These are phyloP conservation scores for Dexiosoma caninum DNA, from an alignment of 2,888 invertebrate genomes.

Conservation along the genomic window DNA sequence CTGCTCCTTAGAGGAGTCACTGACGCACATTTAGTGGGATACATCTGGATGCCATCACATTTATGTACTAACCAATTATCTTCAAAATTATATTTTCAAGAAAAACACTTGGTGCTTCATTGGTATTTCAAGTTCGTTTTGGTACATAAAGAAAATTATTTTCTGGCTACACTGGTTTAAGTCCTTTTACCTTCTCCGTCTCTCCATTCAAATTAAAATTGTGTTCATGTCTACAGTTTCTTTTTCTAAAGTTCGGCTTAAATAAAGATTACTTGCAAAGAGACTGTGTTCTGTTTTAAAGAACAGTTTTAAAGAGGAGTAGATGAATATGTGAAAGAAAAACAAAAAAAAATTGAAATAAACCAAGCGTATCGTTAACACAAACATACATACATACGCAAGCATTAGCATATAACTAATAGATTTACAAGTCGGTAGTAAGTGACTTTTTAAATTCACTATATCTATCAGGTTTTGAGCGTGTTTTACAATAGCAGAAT, in stretches of 20 bases:
- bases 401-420: constrained; percentile 25
- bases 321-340: no score
- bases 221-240: not conserved
- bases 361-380: constrained; percentile 49
- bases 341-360: constrained; percentile 32
- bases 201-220: not conserved
- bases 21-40: no score
- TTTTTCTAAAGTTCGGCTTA: constrained; percentile 20
- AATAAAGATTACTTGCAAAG: constrained; percentile 28
- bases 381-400: not conserved
- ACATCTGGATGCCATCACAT: no score
- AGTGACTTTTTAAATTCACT: no score
- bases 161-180: not conserved
- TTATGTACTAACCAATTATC: no score
- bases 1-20: no score
- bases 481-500: no score
- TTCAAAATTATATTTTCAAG: no score
- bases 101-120: not conserved
- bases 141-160: not conserved
- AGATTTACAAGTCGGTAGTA: not conserved
- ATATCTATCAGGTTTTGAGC: no score
- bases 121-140: not conserved
- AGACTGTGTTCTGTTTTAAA: constrained; percentile 8
- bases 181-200: constrained; percentile 14
- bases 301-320: not conserved